Evolutionary conservation across 2,888 invertebrate genomes (phyloP).

Genomic region (Camponotus fellah): DNA sequence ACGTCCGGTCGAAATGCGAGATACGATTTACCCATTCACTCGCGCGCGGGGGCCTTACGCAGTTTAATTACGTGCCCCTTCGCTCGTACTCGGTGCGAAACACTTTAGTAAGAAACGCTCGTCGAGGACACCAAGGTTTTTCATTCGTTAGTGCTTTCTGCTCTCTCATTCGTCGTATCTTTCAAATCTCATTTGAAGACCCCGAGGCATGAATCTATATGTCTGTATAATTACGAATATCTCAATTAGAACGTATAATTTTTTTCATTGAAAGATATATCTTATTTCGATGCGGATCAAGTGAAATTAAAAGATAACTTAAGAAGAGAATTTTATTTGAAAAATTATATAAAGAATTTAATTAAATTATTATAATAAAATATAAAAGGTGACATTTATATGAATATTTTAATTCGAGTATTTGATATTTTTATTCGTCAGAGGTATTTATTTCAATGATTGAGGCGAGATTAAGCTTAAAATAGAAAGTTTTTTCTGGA

Average conservation of each 20-base stretch:
- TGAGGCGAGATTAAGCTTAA: too few species aligned
- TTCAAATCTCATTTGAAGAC: not conserved
- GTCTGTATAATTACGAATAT: not conserved
- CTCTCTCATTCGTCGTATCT: not conserved
- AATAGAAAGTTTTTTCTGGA: too few species aligned
- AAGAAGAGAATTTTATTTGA: too few species aligned
- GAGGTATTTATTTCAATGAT: too few species aligned
- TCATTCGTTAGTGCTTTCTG: not conserved
- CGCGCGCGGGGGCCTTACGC: conserved; percentile 10
- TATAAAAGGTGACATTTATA: too few species aligned
- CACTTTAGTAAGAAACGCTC: not conserved
- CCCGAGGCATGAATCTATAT: not conserved
- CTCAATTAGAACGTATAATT: not conserved
- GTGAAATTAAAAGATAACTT: too few species aligned
- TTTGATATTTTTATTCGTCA: not conserved
- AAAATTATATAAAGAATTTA: too few species aligned
- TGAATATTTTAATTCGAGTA: not conserved
- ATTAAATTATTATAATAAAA: too few species aligned
- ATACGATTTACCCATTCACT: conserved; percentile 39
- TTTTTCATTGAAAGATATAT: too few species aligned
- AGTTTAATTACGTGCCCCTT: conserved; percentile 36
- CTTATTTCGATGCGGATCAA: too few species aligned
- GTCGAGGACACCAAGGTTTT: conserved; percentile 6
- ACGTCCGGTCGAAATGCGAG: conserved; percentile 39
- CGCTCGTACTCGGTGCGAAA: conserved; percentile 26